Conservation (phyloP, 2,113 vertebrate species). For the Pollimyrus isidori region DNA sequence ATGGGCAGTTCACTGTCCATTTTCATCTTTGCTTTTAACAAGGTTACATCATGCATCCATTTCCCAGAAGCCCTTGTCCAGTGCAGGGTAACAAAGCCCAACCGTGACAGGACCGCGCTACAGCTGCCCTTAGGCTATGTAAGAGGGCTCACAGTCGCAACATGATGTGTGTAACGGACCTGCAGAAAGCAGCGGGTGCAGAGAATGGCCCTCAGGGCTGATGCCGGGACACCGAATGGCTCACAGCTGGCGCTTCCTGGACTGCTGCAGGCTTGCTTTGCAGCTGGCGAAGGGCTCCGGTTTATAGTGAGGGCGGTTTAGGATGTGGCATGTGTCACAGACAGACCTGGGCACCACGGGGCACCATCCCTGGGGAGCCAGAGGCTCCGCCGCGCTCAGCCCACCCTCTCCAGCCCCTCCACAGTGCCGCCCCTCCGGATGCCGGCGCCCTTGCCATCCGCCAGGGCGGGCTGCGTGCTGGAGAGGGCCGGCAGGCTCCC, state of each 20-base stretch:
- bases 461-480: constrained; percentile 39
- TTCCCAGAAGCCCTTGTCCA: not conserved
- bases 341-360: not conserved
- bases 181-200: not conserved
- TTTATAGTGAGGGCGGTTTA: not conserved
- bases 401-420: constrained; percentile 51
- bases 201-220: not conserved
- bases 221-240: not conserved
- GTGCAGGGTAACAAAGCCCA: not conserved
- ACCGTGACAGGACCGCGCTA: not conserved
- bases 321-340: not conserved
- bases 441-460: constrained; percentile 54
- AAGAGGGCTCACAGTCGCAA: not conserved
- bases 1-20: not conserved
- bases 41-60: not conserved
- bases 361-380: not conserved
- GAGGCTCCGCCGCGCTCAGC: constrained; percentile 35
- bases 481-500: constrained; percentile 61
- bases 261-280: not conserved
- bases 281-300: not conserved
- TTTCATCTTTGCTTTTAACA: not conserved
- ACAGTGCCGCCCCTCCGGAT: constrained; percentile 59
- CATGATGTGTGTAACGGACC: not conserved
- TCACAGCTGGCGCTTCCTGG: not conserved
- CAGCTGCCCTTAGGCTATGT: not conserved